A percentile compares a stretch with the other conserved stretches of the same genome.
These are phyloP conservation scores for Atlantisia rogersi DNA, from an alignment of 2,113 vertebrate species.

Conservation along the genomic window DNA sequence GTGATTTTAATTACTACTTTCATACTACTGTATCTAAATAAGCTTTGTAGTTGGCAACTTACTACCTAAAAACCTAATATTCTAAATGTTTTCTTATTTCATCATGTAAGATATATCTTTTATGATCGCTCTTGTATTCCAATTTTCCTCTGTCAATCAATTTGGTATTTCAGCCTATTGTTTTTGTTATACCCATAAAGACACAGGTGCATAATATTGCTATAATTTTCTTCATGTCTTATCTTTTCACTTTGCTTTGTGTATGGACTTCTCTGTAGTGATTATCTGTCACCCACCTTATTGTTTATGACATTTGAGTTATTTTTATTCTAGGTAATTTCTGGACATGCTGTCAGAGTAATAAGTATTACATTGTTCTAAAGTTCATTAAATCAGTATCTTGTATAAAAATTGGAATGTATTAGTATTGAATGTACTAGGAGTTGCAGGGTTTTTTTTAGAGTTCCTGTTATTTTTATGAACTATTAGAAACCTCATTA, in stretches of 20 bases:
- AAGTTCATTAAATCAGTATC: neutral
- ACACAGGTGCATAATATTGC: neutral
- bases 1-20: constrained; percentile 45
- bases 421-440: neutral
- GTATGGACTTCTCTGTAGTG: neutral
- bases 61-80: neutral
- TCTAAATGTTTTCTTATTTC: constrained; percentile 6
- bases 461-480: neutral
- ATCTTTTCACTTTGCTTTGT: neutral
- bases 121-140: neutral
- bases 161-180: neutral
- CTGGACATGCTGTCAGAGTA: neutral
- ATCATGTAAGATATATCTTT: neutral
- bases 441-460: neutral
- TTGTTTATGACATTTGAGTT: neutral
- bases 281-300: neutral
- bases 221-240: neutral
- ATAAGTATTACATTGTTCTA: neutral
- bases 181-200: neutral
- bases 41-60: constrained; percentile 7
- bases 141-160: constrained; percentile 31
- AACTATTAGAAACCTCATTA: neutral
- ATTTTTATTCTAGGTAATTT: neutral
- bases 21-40: constrained; percentile 30
- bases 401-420: neutral